Percentiles rank a stretch among this genome's conserved stretches.
phyloP scores from a whole-genome alignment of 2,797 vertebrate genomes.

The Okamejei kenojei region DNA sequence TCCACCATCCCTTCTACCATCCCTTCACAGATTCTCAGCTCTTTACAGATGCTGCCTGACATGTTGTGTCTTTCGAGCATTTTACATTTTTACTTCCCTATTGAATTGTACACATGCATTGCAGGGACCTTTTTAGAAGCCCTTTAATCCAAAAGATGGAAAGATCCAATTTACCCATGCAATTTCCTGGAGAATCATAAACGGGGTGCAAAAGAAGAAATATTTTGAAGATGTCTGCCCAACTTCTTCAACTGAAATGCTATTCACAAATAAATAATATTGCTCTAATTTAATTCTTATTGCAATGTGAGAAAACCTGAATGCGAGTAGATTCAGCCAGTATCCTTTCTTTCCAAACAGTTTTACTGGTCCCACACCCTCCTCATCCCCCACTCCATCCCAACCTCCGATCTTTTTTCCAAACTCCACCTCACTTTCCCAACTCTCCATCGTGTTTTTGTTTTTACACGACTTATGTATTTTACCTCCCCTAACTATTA shows the following conservation, averaged over 20 bases:
- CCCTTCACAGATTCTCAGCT: too few relatives aligned
- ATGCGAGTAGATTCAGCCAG: not conserved
- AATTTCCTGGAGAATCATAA: not conserved
- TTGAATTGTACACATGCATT: not conserved
- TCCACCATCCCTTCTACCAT: too few relatives aligned
- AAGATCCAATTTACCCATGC: not conserved
- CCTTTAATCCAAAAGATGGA: not conserved
- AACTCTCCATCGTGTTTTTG: not conserved
- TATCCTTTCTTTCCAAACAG: not conserved
- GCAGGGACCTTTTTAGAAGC: not conserved
- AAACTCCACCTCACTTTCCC: too few relatives aligned
- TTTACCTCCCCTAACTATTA: not conserved
- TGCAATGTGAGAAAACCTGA: not conserved
- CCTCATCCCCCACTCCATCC: too few relatives aligned
- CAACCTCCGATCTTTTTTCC: not conserved
- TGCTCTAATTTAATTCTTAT: not conserved
- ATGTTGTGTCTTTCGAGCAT: too few relatives aligned
- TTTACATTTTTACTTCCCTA: not conserved
- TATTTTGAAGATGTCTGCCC: not conserved
- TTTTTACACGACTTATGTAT: not conserved
- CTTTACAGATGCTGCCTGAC: too few relatives aligned
- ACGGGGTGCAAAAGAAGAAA: not conserved
- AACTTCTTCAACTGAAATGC: not conserved
- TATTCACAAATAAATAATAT: not conserved
- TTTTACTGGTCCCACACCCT: too few relatives aligned